Percentiles rank a stretch among this genome's conserved stretches.
phyloP scores from a whole-genome alignment of 2,888 invertebrate species.

The Pollenia labialis region DNA sequence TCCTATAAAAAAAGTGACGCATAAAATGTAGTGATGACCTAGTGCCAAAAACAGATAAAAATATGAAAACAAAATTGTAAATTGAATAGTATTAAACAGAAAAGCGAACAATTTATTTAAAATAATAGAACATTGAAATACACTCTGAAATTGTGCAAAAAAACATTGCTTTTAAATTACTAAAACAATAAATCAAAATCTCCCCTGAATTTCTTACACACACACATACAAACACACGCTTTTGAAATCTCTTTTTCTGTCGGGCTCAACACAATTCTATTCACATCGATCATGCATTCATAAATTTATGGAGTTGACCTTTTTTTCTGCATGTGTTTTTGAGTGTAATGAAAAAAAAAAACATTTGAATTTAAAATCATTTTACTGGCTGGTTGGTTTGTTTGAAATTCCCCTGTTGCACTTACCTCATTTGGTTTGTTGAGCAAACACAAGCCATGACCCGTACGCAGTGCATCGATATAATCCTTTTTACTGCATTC shows the following conservation, averaged over 20 bases:
- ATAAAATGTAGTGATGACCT: slow-evolving; percentile 65
- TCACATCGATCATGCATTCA: slow-evolving; percentile 26
- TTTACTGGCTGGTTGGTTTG: slow-evolving; percentile 31
- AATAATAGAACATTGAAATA: slow-evolving; percentile 43
- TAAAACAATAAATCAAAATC: slow-evolving; percentile 53
- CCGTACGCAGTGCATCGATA: slow-evolving; percentile 93
- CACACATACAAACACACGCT: background rate
- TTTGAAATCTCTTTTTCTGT: background rate
- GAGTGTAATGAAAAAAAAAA: background rate
- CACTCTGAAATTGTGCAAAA: slow-evolving; percentile 36
- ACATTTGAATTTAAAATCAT: slow-evolving; percentile 30
- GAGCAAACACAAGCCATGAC: slow-evolving; percentile 95
- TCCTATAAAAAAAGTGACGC: slow-evolving; percentile 63
- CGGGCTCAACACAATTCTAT: slow-evolving; percentile 14
- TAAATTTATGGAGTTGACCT: slow-evolving; percentile 64
- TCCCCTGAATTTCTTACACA: slow-evolving; percentile 19
- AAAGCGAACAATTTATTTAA: slow-evolving; percentile 16
- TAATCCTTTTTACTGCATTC: slow-evolving; percentile 97
- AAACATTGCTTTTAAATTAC: slow-evolving; percentile 26
- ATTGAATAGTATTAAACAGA: background rate
- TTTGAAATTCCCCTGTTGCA: slow-evolving; percentile 55
- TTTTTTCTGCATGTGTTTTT: slow-evolving; percentile 14
- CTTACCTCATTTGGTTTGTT: slow-evolving; percentile 96
- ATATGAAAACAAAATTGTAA: slow-evolving; percentile 28
- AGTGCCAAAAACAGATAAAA: slow-evolving; percentile 73